Evolutionary conservation across 2,113 vertebrate species (phyloP).

Genomic region (Austrofundulus limnaeus): DNA sequence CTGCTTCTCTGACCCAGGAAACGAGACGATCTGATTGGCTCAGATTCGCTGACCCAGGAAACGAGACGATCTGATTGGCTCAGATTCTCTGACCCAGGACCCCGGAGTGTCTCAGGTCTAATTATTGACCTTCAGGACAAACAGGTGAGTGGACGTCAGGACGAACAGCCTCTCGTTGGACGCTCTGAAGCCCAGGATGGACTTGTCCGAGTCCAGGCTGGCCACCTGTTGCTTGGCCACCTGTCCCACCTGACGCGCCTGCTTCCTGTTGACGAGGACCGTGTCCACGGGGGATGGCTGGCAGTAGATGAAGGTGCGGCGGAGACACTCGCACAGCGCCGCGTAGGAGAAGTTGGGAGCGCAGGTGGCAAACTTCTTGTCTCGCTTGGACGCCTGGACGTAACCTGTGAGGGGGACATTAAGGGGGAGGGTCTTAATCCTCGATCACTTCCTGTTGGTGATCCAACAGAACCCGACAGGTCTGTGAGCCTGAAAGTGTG

Average conservation of each 20-base stretch:
- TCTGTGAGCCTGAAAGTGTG: too few species aligned
- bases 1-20: too few species aligned
- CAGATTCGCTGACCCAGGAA: too few species aligned
- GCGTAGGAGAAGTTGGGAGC: constrained; percentile 92
- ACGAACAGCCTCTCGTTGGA: constrained; percentile 93
- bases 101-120: too few species aligned
- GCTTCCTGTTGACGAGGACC: constrained; percentile 94
- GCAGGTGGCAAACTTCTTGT: constrained; percentile 95
- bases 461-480: too few species aligned
- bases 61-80: too few species aligned
- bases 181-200: constrained; percentile 92
- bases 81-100: too few species aligned
- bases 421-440: background rate
- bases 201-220: constrained; percentile 88
- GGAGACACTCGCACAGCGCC: constrained; percentile 90
- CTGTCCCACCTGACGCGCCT: constrained; percentile 91
- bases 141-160: constrained; percentile 89
- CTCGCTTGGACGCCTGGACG: constrained; percentile 95
- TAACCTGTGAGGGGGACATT: constrained; percentile 79
- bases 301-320: constrained; percentile 91
- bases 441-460: background rate
- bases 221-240: constrained; percentile 97
- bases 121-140: constrained; percentile 92
- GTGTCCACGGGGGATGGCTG: constrained; percentile 90
- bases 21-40: too few species aligned